A percentile compares a stretch with the other conserved stretches of the same genome.
phyloP scores from a whole-genome alignment of 2,113 vertebrate genomes.

The Brienomyrus longianalis region DNA sequence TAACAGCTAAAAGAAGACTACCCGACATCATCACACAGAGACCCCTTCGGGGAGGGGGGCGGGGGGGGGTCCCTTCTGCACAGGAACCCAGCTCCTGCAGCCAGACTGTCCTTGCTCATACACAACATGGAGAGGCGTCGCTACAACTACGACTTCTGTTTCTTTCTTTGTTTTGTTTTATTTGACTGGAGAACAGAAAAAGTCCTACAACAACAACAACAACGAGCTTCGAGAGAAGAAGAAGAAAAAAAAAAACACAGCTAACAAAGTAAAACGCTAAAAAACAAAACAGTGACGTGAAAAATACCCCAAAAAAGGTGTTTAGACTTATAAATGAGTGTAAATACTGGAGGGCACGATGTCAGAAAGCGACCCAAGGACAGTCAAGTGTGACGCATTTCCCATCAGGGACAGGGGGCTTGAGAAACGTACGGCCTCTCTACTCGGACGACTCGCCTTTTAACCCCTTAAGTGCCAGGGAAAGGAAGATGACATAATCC shows the following conservation, averaged over 20 bases:
- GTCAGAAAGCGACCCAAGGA: neutral
- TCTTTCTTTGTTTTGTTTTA: neutral
- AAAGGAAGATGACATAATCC: neutral
- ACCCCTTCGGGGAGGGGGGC: no score
- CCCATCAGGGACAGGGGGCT: neutral
- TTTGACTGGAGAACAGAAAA: neutral
- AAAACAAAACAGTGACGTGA: neutral
- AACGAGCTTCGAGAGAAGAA: neutral
- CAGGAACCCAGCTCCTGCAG: neutral
- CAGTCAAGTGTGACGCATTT: neutral
- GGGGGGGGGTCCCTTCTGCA: neutral
- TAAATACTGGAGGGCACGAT: neutral
- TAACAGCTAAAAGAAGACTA: neutral
- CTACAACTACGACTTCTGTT: no score
- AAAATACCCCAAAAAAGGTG: neutral
- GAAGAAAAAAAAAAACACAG: no score
- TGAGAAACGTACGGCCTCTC: neutral
- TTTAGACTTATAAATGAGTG: neutral
- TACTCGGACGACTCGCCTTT: neutral
- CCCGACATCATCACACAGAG: neutral
- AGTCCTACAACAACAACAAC: neutral
- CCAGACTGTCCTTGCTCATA: neutral
- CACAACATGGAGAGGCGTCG: neutral
- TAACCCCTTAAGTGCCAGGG: neutral
- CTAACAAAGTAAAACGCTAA: no score